These are phyloP conservation scores for Caenorhabditis doughertyi DNA, from an alignment of 2,888 invertebrate species.

Conservation along the genomic window DNA sequence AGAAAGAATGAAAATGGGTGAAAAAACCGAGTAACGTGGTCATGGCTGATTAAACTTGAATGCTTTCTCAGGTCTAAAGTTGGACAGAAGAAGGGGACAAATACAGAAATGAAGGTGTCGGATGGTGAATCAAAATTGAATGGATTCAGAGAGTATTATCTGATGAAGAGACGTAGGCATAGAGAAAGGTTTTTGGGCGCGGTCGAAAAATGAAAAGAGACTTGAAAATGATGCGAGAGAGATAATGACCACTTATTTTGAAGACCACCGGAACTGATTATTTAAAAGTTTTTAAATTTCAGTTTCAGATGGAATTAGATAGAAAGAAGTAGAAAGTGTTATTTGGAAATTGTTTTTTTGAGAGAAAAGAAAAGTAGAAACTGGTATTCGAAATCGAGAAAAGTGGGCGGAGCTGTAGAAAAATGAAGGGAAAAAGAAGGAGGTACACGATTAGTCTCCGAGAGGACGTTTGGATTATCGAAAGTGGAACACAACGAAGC, in stretches of 20 bases:
- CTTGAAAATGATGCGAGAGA: conserved; percentile 11
- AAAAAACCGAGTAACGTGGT: conserved; percentile 29
- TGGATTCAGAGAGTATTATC: conserved; percentile 22
- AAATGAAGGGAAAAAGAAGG: conserved; percentile 12
- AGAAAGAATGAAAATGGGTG: not conserved
- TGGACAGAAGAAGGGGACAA: conserved; percentile 31
- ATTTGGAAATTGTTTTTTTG: conserved; percentile 27
- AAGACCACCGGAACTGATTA: conserved; percentile 14
- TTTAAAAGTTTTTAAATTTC: not conserved
- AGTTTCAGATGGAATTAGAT: not conserved
- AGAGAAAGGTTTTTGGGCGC: conserved; percentile 47
- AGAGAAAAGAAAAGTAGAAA: conserved; percentile 17
- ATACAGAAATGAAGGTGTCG: conserved; percentile 39
- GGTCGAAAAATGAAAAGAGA: conserved; percentile 19
- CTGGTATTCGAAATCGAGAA: conserved; percentile 45
- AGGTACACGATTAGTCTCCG: conserved; percentile 36
- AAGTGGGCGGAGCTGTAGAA: conserved; percentile 34
- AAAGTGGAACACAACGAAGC: conserved; percentile 35
- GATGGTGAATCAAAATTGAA: conserved; percentile 46
- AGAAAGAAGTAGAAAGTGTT: not conserved
- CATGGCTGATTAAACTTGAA: conserved; percentile 57
- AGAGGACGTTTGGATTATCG: conserved; percentile 60
- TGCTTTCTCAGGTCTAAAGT: conserved; percentile 22
- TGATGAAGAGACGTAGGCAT: conserved; percentile 28
- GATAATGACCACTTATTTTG: conserved; percentile 17